Evolutionary conservation across 2,797 vertebrate genomes (phyloP).

Genomic region (Poecilia picta): DNA sequence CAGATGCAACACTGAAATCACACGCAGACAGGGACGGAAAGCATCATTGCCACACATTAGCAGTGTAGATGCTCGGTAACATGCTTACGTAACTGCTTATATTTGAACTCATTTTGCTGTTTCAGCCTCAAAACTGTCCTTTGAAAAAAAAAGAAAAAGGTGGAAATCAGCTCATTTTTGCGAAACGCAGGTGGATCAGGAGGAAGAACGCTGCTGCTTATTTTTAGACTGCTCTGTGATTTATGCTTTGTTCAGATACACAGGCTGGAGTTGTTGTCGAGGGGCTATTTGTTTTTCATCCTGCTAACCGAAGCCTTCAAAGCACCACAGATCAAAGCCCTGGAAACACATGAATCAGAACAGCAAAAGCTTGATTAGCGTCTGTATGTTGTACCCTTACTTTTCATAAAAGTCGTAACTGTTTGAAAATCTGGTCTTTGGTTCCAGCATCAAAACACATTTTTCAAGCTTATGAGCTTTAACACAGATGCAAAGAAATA

Average conservation of each 20-base stretch:
- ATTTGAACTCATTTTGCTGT: constrained; percentile 30
- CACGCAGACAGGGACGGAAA: not conserved
- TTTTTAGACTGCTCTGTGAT: constrained; percentile 67
- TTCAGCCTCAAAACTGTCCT: constrained; percentile 18
- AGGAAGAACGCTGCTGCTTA: constrained; percentile 40
- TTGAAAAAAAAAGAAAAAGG: constrained; percentile 20
- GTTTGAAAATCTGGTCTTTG: not conserved
- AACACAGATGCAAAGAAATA: not conserved
- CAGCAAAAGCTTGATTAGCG: constrained; percentile 30
- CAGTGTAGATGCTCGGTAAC: not conserved
- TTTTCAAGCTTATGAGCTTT: constrained; percentile 9
- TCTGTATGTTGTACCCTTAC: constrained; percentile 9
- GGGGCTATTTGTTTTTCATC: constrained; percentile 50
- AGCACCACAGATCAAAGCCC: constrained; percentile 64
- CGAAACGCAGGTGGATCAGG: constrained; percentile 57
- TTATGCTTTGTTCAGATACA: constrained; percentile 67
- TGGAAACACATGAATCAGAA: constrained; percentile 47
- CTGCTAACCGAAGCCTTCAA: constrained; percentile 59
- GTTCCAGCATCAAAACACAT: constrained; percentile 17
- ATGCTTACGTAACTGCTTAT: constrained; percentile 10
- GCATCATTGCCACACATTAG: not conserved
- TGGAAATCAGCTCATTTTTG: constrained; percentile 43
- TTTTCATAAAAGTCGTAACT: constrained; percentile 26
- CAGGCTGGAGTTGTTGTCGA: constrained; percentile 55
- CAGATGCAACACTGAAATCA: constrained; percentile 4